Conservation (phyloP, 2,888 invertebrate species). For the Xanthorhoe spadicearia region DNA sequence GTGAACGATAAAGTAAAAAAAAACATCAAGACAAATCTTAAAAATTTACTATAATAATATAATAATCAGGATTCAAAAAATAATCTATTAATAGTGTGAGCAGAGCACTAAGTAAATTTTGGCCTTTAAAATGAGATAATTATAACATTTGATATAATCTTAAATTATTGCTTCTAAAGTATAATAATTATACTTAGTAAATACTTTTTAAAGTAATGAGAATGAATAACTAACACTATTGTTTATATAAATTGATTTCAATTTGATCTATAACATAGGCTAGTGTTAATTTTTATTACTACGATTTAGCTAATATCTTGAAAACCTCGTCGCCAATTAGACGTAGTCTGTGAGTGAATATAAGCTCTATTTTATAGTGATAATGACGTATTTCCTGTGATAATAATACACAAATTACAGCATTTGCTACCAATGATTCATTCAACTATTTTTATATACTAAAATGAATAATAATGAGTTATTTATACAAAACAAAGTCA, state of each 20-base stretch:
- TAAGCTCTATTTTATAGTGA: slow-evolving; percentile 62
- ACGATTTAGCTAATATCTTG: background rate
- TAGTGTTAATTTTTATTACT: background rate
- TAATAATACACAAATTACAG: slow-evolving; percentile 61
- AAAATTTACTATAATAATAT: slow-evolving; percentile 36
- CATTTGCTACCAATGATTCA: background rate
- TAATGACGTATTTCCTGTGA: slow-evolving; percentile 87
- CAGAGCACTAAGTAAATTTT: slow-evolving; percentile 23
- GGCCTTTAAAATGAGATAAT: slow-evolving; percentile 20
- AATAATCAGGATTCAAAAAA: slow-evolving; percentile 31
- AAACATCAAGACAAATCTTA: slow-evolving; percentile 36
- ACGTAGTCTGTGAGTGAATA: background rate
- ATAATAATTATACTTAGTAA: background rate
- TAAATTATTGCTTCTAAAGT: background rate
- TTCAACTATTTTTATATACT: background rate
- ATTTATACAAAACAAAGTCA: too few species aligned
- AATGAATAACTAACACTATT: background rate
- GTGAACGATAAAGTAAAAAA: background rate
- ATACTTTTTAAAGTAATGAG: background rate
- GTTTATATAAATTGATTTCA: background rate
- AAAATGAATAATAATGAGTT: too few species aligned
- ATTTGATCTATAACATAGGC: background rate
- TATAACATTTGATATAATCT: background rate
- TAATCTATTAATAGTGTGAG: background rate
- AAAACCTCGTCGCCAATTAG: background rate